Evolutionary conservation across 2,113 vertebrate genomes (phyloP), one percentile per base, ranked within the genome.

Genomic region (Clarias batrachus): DNA sequence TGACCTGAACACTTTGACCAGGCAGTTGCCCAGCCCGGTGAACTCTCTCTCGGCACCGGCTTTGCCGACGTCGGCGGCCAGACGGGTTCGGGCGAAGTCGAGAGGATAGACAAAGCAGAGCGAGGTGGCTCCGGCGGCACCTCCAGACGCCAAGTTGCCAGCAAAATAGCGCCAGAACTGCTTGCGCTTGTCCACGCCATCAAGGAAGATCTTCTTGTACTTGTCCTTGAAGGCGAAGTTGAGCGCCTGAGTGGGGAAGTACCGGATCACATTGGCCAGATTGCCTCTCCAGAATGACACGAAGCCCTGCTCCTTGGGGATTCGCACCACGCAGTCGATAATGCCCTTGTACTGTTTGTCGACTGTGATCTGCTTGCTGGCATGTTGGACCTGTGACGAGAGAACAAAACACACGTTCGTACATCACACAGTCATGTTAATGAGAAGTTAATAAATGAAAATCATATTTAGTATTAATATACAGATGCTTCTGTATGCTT

Each of bases 161-260:
- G 96, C 96, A 0, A 97, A 98, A 90, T 97, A 97, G 89, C 96
- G 93, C 97, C 97, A 97, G 94, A 98, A 97, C 91, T 96, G 96
- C 90, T 94, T 92, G 79, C 90, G 94, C 92, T 97, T 97, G 94
- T 97, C 96, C 3, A 97, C 95, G 0, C 94, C 95, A 3, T 96
- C 96, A 80, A 97, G 94, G 94, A 97, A 97, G 90, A 97, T 21
- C 93, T 96, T 93, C 95, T 97, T 97, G 95, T 98, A 97, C 93
- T 97, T 97, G 91, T 97, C 96, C 92, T 97, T 97, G 95, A 97
- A 97, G 87, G 97, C 96, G 16, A 97, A 97, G 94, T 97, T 97
- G 87, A 97, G 96, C 87, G 97, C 97, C 90, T 97, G 96, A 85
- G 96, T 97, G 88, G 96, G 96, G 95, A 97, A 97, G 92, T 97